Percentiles rank a stretch among this genome's conserved stretches.
Evolutionary conservation across 1,140 invertebrate genomes (phyloP).

Genomic region (Macrotrachela quadricornifera): DNA sequence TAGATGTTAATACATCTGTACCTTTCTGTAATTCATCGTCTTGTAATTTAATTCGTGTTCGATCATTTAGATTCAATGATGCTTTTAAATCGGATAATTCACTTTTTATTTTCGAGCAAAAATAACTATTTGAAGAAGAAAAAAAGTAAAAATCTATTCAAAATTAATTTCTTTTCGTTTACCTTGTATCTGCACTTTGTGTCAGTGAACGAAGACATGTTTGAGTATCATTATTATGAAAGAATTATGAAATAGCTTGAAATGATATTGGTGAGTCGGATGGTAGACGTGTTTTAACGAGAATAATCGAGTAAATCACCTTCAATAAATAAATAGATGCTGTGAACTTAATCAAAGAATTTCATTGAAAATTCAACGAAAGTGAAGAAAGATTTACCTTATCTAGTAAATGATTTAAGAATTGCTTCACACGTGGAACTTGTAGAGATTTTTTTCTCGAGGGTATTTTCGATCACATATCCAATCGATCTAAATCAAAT

Average conservation of each 20-base stretch:
- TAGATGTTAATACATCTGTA: too few relatives aligned
- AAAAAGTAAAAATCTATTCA: too few relatives aligned
- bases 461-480: slow-evolving; percentile 18
- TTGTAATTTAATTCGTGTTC: too few relatives aligned
- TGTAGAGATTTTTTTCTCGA: slow-evolving; percentile 15
- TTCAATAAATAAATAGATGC: slow-evolving; percentile 26
- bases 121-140: too few relatives aligned
- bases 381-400: slow-evolving; percentile 19
- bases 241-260: slow-evolving; percentile 27
- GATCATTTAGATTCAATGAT: too few relatives aligned
- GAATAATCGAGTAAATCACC: slow-evolving; percentile 21
- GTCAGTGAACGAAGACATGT: slow-evolving; percentile 19
- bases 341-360: slow-evolving; percentile 18
- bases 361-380: not conserved
- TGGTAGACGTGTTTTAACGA: slow-evolving; percentile 10
- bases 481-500: too few relatives aligned
- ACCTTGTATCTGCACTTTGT: too few relatives aligned
- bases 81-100: too few relatives aligned
- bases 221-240: slow-evolving; percentile 20
- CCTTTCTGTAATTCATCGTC: too few relatives aligned
- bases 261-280: slow-evolving; percentile 12
- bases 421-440: slow-evolving; percentile 23
- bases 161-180: too few relatives aligned
- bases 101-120: too few relatives aligned
- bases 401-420: slow-evolving; percentile 19